These are phyloP conservation scores for Apamea monoglypha DNA, from an alignment of 2,888 invertebrate species.

Conservation along the genomic window DNA sequence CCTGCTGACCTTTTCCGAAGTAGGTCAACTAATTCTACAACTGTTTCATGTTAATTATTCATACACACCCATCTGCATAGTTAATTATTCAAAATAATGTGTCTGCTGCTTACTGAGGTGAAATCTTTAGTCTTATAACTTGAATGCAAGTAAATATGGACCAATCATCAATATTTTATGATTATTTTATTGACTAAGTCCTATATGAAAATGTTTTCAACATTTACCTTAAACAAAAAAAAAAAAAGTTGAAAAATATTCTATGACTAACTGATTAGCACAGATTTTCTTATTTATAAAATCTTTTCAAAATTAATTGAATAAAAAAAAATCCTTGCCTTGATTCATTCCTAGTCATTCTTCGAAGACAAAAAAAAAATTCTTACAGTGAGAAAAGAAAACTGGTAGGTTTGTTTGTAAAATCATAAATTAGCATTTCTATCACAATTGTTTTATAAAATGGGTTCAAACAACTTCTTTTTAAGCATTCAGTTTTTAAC, in stretches of 20 bases:
- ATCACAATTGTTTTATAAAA: background rate
- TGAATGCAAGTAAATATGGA: background rate
- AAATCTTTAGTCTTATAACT: background rate
- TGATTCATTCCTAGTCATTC: background rate
- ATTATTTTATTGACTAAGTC: background rate
- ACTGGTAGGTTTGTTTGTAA: background rate
- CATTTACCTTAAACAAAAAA: no score
- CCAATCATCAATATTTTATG: background rate
- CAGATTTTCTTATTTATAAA: background rate
- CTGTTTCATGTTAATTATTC: constrained; percentile 30
- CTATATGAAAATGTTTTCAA: background rate
- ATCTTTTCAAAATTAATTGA: background rate
- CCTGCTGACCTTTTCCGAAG: constrained; percentile 38
- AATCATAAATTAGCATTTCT: background rate
- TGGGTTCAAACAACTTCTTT: background rate
- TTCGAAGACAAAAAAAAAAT: background rate
- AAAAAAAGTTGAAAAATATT: background rate
- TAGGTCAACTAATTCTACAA: constrained; percentile 55
- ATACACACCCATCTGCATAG: constrained; percentile 37
- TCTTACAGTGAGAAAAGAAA: background rate
- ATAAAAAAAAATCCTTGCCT: background rate
- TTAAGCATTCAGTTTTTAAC: background rate
- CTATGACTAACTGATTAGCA: background rate
- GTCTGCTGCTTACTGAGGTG: background rate
- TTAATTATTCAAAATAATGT: constrained; percentile 43